These are phyloP conservation scores for Archaeoteleia sp. DNA, from an alignment of 2,888 invertebrate species.

Conservation along the genomic window DNA sequence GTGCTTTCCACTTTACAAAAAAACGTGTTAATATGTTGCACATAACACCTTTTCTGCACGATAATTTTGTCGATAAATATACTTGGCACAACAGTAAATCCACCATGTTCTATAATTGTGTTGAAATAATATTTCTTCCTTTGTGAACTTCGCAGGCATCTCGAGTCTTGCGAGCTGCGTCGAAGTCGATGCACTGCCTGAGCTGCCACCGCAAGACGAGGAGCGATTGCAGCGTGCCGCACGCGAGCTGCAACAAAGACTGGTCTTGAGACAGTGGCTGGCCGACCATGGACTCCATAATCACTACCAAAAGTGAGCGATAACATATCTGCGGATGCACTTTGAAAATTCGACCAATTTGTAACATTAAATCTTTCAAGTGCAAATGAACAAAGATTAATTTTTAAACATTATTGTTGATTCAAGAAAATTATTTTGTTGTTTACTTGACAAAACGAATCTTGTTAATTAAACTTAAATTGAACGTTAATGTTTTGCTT, in stretches of 20 bases:
- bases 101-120: slow-evolving; percentile 18
- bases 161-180: slow-evolving; percentile 89
- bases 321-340: too few species aligned
- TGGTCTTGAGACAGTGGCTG: slow-evolving; percentile 91
- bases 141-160: slow-evolving; percentile 80
- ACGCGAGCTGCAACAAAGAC: slow-evolving; percentile 86
- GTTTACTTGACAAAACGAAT: too few species aligned
- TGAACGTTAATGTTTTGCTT: too few species aligned
- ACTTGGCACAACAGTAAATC: slow-evolving; percentile 2
- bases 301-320: slow-evolving; percentile 81
- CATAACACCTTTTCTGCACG: background rate
- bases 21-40: too few species aligned
- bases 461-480: too few species aligned
- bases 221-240: slow-evolving; percentile 89
- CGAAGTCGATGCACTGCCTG: slow-evolving; percentile 85
- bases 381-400: too few species aligned
- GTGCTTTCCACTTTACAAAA: too few species aligned
- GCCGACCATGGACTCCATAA: slow-evolving; percentile 84
- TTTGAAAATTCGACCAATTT: too few species aligned
- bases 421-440: too few species aligned
- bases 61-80: background rate
- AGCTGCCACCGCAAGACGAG: slow-evolving; percentile 89
- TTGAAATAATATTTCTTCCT: slow-evolving; percentile 26
- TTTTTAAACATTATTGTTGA: too few species aligned
- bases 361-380: too few species aligned